Conservation (phyloP, 2,888 invertebrate species). For the Tolmerus cingulatus region DNA sequence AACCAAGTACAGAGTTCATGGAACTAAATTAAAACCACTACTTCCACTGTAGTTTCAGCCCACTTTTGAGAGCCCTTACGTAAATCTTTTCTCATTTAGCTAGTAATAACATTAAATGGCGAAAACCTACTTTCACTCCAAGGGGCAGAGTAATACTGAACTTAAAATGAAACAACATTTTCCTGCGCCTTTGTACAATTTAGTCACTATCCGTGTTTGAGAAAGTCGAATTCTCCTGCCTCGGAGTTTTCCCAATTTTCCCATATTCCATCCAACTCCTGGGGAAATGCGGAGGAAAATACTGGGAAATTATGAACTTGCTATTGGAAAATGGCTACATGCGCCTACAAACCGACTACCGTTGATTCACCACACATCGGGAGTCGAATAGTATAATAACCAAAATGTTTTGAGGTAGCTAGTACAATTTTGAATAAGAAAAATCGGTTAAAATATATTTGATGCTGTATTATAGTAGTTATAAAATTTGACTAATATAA, state of each 20-base stretch:
- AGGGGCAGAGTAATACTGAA: not conserved
- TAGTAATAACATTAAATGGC: not conserved
- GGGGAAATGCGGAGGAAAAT: not conserved
- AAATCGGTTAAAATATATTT: too few species aligned
- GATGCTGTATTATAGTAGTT: too few species aligned
- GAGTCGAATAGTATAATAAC: not conserved
- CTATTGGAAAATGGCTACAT: not conserved
- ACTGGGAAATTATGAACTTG: not conserved
- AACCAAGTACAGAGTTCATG: not conserved
- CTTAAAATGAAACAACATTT: not conserved
- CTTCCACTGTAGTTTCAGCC: not conserved
- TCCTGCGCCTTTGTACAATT: not conserved
- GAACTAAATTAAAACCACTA: not conserved
- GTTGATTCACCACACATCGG: not conserved
- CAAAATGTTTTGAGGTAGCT: too few species aligned
- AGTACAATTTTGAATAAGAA: not conserved
- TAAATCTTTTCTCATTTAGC: not conserved
- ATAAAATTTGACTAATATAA: too few species aligned
- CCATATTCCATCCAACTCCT: not conserved
- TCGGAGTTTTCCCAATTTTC: not conserved
- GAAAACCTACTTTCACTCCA: not conserved
- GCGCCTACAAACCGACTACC: not conserved
- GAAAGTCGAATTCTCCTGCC: not conserved
- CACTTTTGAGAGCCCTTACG: not conserved
- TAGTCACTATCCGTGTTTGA: not conserved